Evolutionary conservation across 1,140 invertebrate genomes (phyloP).

Genomic region (Neotoxoptera formosana): DNA sequence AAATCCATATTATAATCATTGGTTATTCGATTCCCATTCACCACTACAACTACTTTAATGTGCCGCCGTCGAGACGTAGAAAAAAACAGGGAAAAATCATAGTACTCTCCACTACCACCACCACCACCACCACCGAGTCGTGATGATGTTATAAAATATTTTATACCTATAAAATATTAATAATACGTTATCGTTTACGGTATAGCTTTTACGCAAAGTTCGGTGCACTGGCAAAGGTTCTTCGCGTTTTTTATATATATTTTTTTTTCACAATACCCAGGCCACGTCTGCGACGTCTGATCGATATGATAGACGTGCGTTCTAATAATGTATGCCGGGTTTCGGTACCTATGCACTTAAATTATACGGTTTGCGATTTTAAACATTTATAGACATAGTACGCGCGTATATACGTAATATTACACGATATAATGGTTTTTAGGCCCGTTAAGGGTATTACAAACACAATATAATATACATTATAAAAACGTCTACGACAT

Average conservation of each 20-base stretch:
- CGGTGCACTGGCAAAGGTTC: not conserved
- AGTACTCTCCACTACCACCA: not conserved
- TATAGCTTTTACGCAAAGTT: not conserved
- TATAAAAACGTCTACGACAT: not conserved
- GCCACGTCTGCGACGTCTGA: not conserved
- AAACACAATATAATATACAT: not conserved
- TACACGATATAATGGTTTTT: not conserved
- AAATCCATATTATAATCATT: not conserved
- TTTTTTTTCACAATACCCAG: not conserved
- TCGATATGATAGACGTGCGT: not conserved
- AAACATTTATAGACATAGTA: not conserved
- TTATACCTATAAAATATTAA: not conserved
- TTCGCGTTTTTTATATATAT: not conserved
- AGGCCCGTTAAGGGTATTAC: not conserved
- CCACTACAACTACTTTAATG: no score
- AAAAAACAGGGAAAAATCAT: not conserved
- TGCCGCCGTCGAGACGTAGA: not conserved
- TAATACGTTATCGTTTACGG: not conserved
- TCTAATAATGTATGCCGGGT: not conserved
- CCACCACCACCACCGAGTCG: not conserved
- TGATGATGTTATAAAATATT: not conserved
- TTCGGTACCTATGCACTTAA: not conserved
- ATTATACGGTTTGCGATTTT: not conserved
- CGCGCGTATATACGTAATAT: no score
- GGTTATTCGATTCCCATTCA: not conserved